Evolutionary conservation across 1,140 invertebrate species (phyloP), one percentile per base, ranked within the genome.

Genomic region (Lepidurus apus): DNA sequence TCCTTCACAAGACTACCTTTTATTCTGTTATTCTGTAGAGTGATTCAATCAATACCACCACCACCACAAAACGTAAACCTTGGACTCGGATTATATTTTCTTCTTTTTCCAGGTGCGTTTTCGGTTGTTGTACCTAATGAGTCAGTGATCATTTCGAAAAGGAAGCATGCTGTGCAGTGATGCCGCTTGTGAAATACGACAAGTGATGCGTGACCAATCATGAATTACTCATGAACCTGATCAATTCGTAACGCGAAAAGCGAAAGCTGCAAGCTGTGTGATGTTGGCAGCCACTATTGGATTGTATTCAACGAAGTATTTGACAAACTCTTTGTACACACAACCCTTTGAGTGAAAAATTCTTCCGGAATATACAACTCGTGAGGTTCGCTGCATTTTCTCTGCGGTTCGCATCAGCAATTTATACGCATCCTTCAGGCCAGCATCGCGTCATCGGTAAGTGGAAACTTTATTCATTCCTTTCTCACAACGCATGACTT

Each of bases 261-360:
- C 1, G 4, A 47, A 17, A 34, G 34, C 34, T 34, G 34, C 34
- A 34, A 34, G 34, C 34, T 34, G 4, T 34, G 34, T 34, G 34
- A 34, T 65, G 53, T 65, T 65, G 53, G 53, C 53, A 65, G 53
- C 53, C 53, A 65, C 53, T 21, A 65, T 65, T 65, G 53, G 53
- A 65, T n/a, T 65, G 53, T 65, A 65, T 65, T 65, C 53, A 65
- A 65, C 53, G 21, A 65, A 65, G 9, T 65, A 65, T 65, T 65
- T 34, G 34, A 34, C 53, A n/a, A 13, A 65, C 53, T 65, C 13
- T 65, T 65, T 65, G 53, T 65, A 65, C 53, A 65, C 21, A 65
- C 53, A 65, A 65, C 53, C 53, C 53, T 21, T 21, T 13, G 53
- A 65, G 53, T 21, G 17, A 65, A 21, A 21, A 65, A n/a, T 65